These are phyloP conservation scores for Caerostris extrusa DNA, from an alignment of 1,140 invertebrate genomes.

Conservation along the genomic window DNA sequence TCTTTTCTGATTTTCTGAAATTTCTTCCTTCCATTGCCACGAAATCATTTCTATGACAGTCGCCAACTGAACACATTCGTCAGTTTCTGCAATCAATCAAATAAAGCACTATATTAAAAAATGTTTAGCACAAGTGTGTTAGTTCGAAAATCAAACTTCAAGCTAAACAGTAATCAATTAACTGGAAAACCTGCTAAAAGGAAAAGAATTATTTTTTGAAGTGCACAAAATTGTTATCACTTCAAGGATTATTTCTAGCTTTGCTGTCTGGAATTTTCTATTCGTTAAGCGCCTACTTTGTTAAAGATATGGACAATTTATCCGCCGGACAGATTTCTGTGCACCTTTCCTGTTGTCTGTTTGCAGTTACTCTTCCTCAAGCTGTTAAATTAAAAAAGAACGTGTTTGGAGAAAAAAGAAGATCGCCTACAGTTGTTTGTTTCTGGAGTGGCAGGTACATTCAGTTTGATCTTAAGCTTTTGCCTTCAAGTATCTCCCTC, in stretches of 20 bases:
- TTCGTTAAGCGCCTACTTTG: neutral
- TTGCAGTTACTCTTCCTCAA: neutral
- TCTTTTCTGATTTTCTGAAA: too few relatives aligned
- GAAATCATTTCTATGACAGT: too few relatives aligned
- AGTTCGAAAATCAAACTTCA: too few relatives aligned
- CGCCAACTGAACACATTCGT: too few relatives aligned
- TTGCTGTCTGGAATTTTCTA: neutral
- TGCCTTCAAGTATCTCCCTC: neutral
- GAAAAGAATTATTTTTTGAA: neutral
- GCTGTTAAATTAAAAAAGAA: neutral
- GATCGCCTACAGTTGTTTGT: neutral
- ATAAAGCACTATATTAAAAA: too few relatives aligned
- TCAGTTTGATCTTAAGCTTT: neutral
- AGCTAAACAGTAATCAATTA: too few relatives aligned
- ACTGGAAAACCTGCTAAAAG: too few relatives aligned
- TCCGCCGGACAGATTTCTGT: neutral
- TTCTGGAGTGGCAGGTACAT: neutral
- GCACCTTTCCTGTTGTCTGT: neutral
- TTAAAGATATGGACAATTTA: neutral
- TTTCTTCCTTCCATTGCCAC: too few relatives aligned
- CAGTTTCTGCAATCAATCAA: too few relatives aligned
- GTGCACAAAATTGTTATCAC: neutral
- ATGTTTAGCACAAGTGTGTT: too few relatives aligned
- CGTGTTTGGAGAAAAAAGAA: neutral
- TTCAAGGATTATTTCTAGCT: neutral